These are phyloP conservation scores for Onthophagus sagittarius DNA, from an alignment of 2,888 invertebrate genomes.

Conservation along the genomic window DNA sequence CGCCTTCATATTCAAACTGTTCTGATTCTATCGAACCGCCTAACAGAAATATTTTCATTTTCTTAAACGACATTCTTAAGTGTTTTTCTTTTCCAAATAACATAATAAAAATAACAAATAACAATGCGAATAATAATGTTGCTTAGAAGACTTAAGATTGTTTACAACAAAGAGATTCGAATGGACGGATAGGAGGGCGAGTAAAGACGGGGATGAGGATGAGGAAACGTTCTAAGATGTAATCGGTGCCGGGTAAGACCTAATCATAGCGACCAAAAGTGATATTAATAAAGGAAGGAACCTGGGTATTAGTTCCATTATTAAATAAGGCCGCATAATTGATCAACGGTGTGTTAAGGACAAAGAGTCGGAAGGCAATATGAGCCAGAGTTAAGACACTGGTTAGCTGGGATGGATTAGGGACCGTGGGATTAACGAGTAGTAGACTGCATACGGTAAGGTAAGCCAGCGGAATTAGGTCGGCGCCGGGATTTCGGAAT, in stretches of 20 bases:
- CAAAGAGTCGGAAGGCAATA: conserved; percentile 51
- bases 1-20: not conserved
- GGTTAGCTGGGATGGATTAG: conserved; percentile 51
- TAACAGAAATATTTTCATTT: not conserved
- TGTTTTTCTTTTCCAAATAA: too few species aligned
- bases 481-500: conserved; percentile 48
- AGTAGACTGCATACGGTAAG: conserved; percentile 50
- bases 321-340: conserved; percentile 50
- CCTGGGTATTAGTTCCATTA: conserved; percentile 42
- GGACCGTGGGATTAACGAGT: conserved; percentile 50
- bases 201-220: not conserved
- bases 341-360: conserved; percentile 45
- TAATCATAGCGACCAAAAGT: not conserved
- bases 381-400: conserved; percentile 51
- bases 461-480: conserved; percentile 51
- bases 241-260: not conserved
- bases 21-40: not conserved
- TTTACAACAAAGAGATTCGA: not conserved
- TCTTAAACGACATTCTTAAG: too few species aligned
- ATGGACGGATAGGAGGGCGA: not conserved
- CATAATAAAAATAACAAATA: too few species aligned
- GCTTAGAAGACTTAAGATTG: not conserved
- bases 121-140: too few species aligned
- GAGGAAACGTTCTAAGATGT: not conserved
- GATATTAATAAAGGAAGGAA: conserved; percentile 9